Evolutionary conservation across 2,797 vertebrate genomes (phyloP), one percentile per base, ranked within the genome.

Genomic region (Saxicola maurus): DNA sequence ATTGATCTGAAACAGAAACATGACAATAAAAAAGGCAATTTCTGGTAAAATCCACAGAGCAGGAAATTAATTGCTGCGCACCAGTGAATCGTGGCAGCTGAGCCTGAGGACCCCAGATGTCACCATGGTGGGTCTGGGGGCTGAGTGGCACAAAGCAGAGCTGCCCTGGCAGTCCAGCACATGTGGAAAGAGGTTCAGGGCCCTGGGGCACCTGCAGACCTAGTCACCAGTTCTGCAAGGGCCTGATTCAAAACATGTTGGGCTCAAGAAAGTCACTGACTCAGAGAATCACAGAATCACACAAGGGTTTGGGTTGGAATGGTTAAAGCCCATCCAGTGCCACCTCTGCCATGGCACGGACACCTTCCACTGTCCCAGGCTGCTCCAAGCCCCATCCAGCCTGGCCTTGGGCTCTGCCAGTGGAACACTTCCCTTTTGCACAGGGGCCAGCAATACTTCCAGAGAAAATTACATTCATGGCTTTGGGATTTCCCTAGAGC

Each of bases 61-160:
- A 67, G 66, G 66, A 87, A 89, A 84, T 57, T 30, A 87, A 25
- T 27, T 30, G 71, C 57, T 4, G 1, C 56, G 27, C 40, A 18
- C 1, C 68, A 33, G 46, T 0, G 0, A 14, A 6, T 12, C 0
- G 0, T 12, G 67, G 45, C 55, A 68, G 59, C 76, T 9, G 7
- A 78, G 16, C 11, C 57, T 12, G 16, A 31, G 33, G 30, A 45
- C 23, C 16, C 0, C 0, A 2, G 3, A 1, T 55, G 61, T 62
- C 66, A 74, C 52, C 27, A 3, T 0, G 0, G 16, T 10, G 6
- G 3, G 49, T 30, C 23, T 25, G 18, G 35, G 33, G 37, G 14
- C 53, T 12, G 17, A 19, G 40, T 2, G 9, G 20, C 35, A 76
- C 65, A 35, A 49, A 28, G 42, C n/a, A 71, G 37, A 73, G 40